phyloP scores from a whole-genome alignment of 2,888 invertebrate species.

The Trachelus stipa region DNA sequence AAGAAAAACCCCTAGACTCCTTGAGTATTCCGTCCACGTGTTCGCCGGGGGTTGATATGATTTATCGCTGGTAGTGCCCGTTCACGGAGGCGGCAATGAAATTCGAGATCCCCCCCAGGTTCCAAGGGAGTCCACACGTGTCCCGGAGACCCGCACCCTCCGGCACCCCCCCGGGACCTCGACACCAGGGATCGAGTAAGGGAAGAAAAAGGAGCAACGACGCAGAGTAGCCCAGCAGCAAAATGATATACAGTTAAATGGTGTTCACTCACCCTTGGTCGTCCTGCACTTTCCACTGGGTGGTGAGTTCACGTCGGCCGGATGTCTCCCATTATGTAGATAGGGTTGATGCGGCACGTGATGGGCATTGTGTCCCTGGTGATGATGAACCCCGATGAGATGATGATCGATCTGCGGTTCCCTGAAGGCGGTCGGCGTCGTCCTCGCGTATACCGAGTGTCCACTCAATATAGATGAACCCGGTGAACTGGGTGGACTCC shows the following conservation, averaged over 20 bases:
- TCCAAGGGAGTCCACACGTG: neutral
- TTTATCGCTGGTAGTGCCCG: neutral
- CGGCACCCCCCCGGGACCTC: neutral
- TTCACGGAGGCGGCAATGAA: neutral
- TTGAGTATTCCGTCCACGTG: neutral
- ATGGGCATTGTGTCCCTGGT: constrained; percentile 30
- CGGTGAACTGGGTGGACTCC: constrained; percentile 46
- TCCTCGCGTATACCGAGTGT: constrained; percentile 31
- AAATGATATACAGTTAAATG: neutral
- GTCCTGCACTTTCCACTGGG: constrained; percentile 35
- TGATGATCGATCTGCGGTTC: constrained; percentile 43
- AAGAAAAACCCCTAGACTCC: neutral
- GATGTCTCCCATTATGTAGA: constrained; percentile 41
- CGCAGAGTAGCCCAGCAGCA: neutral
- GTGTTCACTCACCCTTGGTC: constrained; percentile 37
- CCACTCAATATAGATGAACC: constrained; percentile 34
- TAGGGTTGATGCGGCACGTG: constrained; percentile 34
- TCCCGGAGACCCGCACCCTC: neutral
- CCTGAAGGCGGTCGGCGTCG: constrained; percentile 42
- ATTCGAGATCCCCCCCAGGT: neutral
- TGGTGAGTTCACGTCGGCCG: constrained; percentile 31
- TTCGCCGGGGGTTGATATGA: neutral
- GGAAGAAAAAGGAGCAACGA: neutral
- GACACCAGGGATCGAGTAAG: neutral
- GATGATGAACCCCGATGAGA: constrained; percentile 38